These are phyloP conservation scores for Scartelaos histophorus DNA, from an alignment of 2,113 vertebrate species.

Conservation along the genomic window DNA sequence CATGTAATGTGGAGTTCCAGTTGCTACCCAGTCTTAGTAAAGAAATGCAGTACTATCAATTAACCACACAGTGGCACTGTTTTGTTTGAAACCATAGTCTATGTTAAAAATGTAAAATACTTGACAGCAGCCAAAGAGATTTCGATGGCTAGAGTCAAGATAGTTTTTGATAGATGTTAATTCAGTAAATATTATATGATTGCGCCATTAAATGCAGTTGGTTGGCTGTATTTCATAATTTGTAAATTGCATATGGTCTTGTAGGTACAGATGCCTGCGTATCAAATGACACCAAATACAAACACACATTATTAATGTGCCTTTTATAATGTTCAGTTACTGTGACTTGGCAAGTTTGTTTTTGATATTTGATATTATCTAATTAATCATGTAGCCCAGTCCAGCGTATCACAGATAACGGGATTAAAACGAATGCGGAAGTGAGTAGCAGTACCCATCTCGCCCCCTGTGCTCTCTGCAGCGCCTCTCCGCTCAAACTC, in stretches of 20 bases:
- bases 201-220: neutral
- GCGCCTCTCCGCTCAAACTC: conserved; percentile 36
- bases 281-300: neutral
- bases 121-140: conserved; percentile 17
- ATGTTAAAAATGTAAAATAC: too few relatives aligned
- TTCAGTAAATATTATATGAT: too few relatives aligned
- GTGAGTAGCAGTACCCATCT: conserved; percentile 17
- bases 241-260: too few relatives aligned
- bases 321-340: neutral
- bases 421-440: conserved; percentile 53
- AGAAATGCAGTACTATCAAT: neutral
- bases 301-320: neutral
- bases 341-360: too few relatives aligned
- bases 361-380: too few relatives aligned
- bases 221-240: neutral
- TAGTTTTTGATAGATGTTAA: neutral
- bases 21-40: neutral
- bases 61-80: conserved; percentile 25
- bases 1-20: neutral
- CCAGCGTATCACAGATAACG: neutral
- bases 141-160: conserved; percentile 13
- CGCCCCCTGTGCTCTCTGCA: conserved; percentile 9
- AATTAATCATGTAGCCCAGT: too few relatives aligned
- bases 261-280: too few relatives aligned
- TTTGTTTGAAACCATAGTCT: neutral